These are phyloP conservation scores for Antheraea pernyi DNA, from an alignment of 1,140 invertebrate genomes.

Conservation along the genomic window DNA sequence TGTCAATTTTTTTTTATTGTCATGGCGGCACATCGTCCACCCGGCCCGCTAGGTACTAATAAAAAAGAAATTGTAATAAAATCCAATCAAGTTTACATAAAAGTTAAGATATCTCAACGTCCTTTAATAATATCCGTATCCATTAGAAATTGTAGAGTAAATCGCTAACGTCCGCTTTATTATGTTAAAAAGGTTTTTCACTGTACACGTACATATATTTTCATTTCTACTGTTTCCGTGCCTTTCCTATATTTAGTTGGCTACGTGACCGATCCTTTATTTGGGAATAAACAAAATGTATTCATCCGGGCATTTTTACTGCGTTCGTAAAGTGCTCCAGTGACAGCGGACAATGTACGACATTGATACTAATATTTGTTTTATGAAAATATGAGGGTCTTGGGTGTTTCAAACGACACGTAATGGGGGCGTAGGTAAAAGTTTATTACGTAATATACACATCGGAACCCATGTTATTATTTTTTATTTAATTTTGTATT, in stretches of 20 bases:
- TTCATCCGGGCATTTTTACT: constrained; percentile 12
- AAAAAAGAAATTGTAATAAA: no score
- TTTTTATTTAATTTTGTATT: neutral
- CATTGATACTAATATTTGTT: constrained; percentile 30
- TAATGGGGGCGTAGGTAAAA: neutral
- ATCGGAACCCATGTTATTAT: neutral
- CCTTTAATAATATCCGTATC: no score
- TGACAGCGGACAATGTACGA: constrained; percentile 25
- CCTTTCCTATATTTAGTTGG: constrained; percentile 15
- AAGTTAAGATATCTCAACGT: no score
- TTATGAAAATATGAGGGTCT: constrained; percentile 19
- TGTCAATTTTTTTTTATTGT: no score
- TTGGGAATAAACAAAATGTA: constrained; percentile 25
- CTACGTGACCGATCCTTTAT: constrained; percentile 25
- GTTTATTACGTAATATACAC: neutral
- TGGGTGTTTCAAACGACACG: constrained; percentile 3
- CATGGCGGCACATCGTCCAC: no score
- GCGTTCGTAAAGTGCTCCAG: constrained; percentile 24
- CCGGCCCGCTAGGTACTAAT: no score
- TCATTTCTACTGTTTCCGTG: constrained; percentile 23
- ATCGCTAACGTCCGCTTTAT: neutral
- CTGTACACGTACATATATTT: constrained; percentile 5
- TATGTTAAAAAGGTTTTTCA: neutral
- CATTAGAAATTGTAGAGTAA: no score
- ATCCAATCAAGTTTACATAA: no score